Percentiles rank a stretch among this genome's conserved stretches.
These are phyloP conservation scores for Brachionus manjavacas DNA, from an alignment of 1,140 invertebrate genomes.

Conservation along the genomic window DNA sequence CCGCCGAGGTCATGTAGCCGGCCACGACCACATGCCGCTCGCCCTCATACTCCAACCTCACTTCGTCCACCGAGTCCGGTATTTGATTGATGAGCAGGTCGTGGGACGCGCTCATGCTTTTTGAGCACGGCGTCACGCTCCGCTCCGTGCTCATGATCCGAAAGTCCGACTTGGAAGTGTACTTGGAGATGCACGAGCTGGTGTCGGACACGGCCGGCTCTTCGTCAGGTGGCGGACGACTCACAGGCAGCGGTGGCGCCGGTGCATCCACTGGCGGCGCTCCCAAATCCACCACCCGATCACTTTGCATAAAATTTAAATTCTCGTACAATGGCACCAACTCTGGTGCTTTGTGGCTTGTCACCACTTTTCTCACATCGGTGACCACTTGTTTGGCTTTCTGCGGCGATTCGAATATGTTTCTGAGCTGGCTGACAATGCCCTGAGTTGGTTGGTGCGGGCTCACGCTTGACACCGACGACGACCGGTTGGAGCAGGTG, in stretches of 20 bases:
- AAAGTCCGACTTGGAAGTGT: background rate
- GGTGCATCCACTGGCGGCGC: background rate
- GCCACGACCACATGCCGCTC: slow-evolving; percentile 12
- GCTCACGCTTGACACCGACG: background rate
- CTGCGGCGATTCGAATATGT: slow-evolving; percentile 31
- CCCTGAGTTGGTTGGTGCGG: background rate
- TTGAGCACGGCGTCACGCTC: background rate
- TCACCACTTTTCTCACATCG: background rate
- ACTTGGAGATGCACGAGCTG: background rate
- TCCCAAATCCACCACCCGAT: background rate
- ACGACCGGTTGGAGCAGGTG: background rate
- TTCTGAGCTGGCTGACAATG: background rate
- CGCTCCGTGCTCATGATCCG: background rate
- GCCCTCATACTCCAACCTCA: slow-evolving; percentile 3
- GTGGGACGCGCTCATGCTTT: background rate
- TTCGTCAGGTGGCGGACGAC: background rate
- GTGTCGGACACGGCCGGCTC: background rate
- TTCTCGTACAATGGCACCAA: background rate
- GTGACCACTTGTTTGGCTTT: background rate
- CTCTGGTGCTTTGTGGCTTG: background rate
- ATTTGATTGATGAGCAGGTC: slow-evolving; percentile 3
- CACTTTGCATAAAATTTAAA: background rate
- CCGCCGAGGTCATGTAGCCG: slow-evolving; percentile 36
- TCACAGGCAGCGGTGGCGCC: background rate
- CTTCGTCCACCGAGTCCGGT: slow-evolving; percentile 26